These are phyloP conservation scores for Dryas iulia DNA, from an alignment of 1,140 invertebrate genomes.

Conservation along the genomic window DNA sequence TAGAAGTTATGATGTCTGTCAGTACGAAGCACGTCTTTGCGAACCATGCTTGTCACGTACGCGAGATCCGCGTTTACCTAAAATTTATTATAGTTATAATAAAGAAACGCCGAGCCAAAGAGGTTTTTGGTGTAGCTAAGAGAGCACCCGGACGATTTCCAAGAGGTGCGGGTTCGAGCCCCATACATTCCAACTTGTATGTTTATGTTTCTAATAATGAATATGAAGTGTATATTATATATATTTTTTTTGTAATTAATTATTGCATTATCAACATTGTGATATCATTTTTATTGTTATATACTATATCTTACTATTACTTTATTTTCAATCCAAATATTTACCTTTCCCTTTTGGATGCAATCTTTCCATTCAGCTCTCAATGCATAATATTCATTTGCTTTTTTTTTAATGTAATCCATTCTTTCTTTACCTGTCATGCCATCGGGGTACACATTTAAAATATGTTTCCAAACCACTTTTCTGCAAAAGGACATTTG, in stretches of 20 bases:
- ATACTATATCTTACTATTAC: no score
- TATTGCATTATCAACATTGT: no score
- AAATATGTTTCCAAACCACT: constrained; percentile 97
- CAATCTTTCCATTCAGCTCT: constrained; percentile 91
- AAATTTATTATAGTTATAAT: constrained; percentile 25
- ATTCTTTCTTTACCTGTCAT: constrained; percentile 95
- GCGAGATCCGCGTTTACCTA: constrained; percentile 89
- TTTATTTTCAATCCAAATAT: no score
- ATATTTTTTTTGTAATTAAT: no score
- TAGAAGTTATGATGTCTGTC: constrained; percentile 97
- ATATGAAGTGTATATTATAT: no score
- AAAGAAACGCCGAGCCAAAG: no score
- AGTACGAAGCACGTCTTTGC: constrained; percentile 97
- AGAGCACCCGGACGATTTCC: no score
- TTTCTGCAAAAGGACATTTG: constrained; percentile 81
- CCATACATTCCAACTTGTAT: no score
- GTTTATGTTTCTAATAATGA: no score
- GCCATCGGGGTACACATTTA: constrained; percentile 96
- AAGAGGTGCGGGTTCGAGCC: no score
- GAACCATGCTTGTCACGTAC: constrained; percentile 96
- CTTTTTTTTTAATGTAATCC: constrained; percentile 96
- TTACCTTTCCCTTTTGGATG: constrained; percentile 86
- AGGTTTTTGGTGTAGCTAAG: no score
- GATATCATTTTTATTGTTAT: no score
- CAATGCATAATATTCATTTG: constrained; percentile 92